Base-by-base conservation (phyloP, 2,797 vertebrate genomes). In the Lepilemur ruficaudatus region DNA sequence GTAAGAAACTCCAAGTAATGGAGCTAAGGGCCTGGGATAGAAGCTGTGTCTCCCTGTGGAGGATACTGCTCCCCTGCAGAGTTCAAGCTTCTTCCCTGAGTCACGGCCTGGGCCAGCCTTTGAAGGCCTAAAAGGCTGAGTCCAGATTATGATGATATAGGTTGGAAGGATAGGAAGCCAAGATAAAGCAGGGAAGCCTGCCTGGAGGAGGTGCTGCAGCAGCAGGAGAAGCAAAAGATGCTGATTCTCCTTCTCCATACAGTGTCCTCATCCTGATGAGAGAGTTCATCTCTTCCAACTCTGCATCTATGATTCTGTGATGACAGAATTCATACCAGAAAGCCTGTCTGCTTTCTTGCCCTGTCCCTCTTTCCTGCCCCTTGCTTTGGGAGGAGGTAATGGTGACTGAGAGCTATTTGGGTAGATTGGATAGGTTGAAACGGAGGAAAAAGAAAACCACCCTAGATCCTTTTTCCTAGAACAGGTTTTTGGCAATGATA, bases 401-500 rank as follows among this genome's bases (percentile, higher is more conserved):
- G 43, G 65, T 92, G 50, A 65, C 4, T 70, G 28, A 48, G 43
- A 95, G 23, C 15, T 91, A n/a, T n/a, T 80, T 91, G 50, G 14
- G n/a, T 76, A 95, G 59, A 84, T 4, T 52, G 15, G 50, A 67
- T 89, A 87, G 46, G 7, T 38, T 96, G 46, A 95, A 88, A 88
- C 59, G 11, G 63, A 65, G 22, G 41, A 76, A 89, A 59, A 92
- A 57, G 38, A 67, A 86, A 78, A 50, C 18, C 76, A 87, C 28
- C 55, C 46, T 22, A 78, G 57, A 84, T 95, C 70, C 59, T 70
- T 93, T 86, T 91, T 85, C 69, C 52, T 80, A 50, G 23, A 93
- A 94, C 28, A 9, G 50, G 46, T 30, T 95, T 80, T 87, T 55
- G 28, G 38, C 79, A 92, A 91, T 93, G 32, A 22, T 30, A 84